phyloP scores from a whole-genome alignment of 2,797 vertebrate species.

The Silurus aristotelis region DNA sequence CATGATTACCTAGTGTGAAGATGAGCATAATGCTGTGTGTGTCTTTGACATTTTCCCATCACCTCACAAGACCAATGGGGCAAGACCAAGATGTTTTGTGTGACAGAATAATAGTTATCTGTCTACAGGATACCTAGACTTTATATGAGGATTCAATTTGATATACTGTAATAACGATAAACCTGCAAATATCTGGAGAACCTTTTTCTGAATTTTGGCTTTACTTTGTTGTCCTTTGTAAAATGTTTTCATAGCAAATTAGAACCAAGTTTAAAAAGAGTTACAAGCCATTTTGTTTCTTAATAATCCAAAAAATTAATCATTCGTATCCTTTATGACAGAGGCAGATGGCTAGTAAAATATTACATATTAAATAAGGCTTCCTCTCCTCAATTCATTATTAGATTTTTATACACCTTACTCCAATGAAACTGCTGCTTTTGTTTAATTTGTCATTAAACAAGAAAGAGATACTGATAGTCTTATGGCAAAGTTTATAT shows the following conservation, averaged over 20 bases:
- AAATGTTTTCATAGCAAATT: neutral
- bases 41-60: slow-evolving; percentile 67
- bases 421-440: slow-evolving; percentile 60
- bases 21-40: slow-evolving; percentile 63
- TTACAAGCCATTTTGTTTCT: slow-evolving; percentile 22
- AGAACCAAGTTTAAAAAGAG: slow-evolving; percentile 15
- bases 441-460: slow-evolving; percentile 58
- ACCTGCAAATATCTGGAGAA: neutral
- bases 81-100: slow-evolving; percentile 63
- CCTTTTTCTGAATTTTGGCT: neutral
- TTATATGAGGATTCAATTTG: neutral
- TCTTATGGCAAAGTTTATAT: slow-evolving; percentile 37
- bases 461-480: slow-evolving; percentile 20
- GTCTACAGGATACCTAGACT: slow-evolving; percentile 8
- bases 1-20: slow-evolving; percentile 59
- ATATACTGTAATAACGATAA: neutral
- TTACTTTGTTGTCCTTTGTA: slow-evolving; percentile 1
- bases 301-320: slow-evolving; percentile 59
- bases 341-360: slow-evolving; percentile 66
- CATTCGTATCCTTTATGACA: slow-evolving; percentile 67
- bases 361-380: slow-evolving; percentile 58
- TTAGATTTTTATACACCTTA: slow-evolving; percentile 66
- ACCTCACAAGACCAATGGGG: slow-evolving; percentile 61
- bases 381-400: slow-evolving; percentile 57
- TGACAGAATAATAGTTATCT: neutral